These are phyloP conservation scores for Neopelma chrysocephalum DNA, from an alignment of 2,797 vertebrate species.

Conservation along the genomic window DNA sequence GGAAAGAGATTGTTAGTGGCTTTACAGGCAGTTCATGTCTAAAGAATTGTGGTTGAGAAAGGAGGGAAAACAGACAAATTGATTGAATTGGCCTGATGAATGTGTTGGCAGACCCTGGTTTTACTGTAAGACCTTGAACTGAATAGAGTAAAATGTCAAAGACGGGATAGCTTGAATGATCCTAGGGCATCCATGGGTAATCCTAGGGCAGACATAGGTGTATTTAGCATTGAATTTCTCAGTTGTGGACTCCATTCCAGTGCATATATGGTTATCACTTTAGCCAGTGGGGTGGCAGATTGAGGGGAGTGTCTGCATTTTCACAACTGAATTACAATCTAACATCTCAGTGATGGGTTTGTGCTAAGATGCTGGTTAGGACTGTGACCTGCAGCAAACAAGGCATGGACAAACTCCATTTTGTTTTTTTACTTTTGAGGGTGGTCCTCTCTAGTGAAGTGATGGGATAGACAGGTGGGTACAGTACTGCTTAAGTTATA, in stretches of 20 bases:
- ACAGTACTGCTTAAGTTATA: background rate
- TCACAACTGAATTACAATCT: background rate
- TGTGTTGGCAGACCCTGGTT: background rate
- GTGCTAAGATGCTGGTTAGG: background rate
- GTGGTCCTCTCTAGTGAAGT: background rate
- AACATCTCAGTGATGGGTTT: background rate
- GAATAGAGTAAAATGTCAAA: background rate
- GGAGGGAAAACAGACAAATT: background rate
- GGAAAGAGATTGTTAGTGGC: background rate
- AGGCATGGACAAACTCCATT: background rate
- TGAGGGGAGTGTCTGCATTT: background rate
- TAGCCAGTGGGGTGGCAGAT: background rate
- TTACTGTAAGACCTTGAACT: background rate
- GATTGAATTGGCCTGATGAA: background rate
- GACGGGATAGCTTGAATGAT: background rate
- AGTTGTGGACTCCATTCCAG: background rate
- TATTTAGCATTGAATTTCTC: background rate
- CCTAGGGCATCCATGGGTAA: background rate
- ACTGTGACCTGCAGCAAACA: background rate
- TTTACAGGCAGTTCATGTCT: background rate
- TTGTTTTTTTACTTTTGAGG: background rate
- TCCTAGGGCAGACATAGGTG: background rate
- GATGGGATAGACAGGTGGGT: background rate
- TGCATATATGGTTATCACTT: background rate
- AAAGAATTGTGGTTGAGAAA: background rate